phyloP scores from a whole-genome alignment of 2,113 vertebrate genomes.

The Sminthopsis crassicaudata region DNA sequence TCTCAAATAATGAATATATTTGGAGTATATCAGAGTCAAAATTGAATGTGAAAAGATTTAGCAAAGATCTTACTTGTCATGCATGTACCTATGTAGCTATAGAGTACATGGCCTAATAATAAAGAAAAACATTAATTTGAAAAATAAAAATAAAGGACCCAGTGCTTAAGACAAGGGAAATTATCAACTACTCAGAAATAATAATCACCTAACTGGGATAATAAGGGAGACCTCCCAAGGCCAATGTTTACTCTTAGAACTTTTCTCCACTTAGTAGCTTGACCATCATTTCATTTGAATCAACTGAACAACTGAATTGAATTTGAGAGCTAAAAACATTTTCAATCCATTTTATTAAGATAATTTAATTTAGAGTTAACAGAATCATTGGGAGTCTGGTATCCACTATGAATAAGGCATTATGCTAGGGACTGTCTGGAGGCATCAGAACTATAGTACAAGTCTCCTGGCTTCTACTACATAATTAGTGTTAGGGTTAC shows the following conservation, averaged over 20 bases:
- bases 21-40: background rate
- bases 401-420: background rate
- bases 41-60: background rate
- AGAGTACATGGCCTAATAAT: background rate
- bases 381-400: background rate
- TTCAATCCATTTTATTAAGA: conserved; percentile 43
- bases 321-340: conserved; percentile 44
- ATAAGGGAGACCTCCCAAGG: background rate
- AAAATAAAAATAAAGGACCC: conserved; percentile 29
- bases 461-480: background rate
- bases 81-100: background rate
- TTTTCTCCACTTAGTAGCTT: conserved; percentile 37
- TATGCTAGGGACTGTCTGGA: background rate
- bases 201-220: background rate
- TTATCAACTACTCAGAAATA: conserved; percentile 5
- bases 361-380: conserved; percentile 27
- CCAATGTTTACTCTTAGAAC: conserved; percentile 17
- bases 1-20: background rate
- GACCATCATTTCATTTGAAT: conserved; percentile 1
- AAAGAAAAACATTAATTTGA: conserved; percentile 20
- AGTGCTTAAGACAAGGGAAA: background rate
- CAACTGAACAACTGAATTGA: background rate
- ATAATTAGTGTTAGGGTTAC: background rate
- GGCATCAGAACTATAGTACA: background rate
- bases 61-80: background rate